Evolutionary conservation across 2,113 vertebrate species (phyloP).

Genomic region (Engraulis encrasicolus): DNA sequence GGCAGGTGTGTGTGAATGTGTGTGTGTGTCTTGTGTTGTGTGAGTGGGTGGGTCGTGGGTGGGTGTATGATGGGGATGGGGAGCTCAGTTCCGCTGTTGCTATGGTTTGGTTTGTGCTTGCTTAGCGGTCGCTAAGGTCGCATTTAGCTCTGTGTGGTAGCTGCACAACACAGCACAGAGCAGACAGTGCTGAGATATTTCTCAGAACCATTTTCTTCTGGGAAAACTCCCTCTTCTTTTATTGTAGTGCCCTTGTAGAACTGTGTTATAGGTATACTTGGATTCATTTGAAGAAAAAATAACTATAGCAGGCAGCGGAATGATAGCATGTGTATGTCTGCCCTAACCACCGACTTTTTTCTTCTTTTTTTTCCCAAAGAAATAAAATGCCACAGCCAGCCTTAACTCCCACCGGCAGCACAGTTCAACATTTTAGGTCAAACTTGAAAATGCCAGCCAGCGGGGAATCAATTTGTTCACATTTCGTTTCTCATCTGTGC

Average conservation of each 20-base stretch:
- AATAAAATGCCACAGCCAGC: not conserved
- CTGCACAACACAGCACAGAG: not conserved
- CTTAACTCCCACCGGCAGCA: not conserved
- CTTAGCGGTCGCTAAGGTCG: constrained; percentile 10
- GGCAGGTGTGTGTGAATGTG: not conserved
- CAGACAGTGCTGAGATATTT: not conserved
- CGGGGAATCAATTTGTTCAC: not conserved
- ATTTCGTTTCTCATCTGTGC: not conserved
- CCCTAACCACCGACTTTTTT: not conserved
- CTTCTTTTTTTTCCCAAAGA: no score
- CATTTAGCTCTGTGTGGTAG: constrained; percentile 12
- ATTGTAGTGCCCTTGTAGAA: no score
- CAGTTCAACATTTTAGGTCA: no score
- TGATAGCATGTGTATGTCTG: not conserved
- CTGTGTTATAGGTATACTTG: no score
- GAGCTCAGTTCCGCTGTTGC: constrained; percentile 14
- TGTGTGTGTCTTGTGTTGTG: not conserved
- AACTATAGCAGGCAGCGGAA: no score
- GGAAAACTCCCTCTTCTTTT: no score
- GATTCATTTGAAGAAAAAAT: no score
- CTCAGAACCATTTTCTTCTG: not conserved
- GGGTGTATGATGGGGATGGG: not conserved
- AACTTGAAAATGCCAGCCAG: not conserved
- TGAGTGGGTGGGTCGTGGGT: not conserved
- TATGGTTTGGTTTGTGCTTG: constrained; percentile 18